These are phyloP conservation scores for Lacanobia wlatinum DNA, from an alignment of 2,888 invertebrate genomes.

Conservation along the genomic window DNA sequence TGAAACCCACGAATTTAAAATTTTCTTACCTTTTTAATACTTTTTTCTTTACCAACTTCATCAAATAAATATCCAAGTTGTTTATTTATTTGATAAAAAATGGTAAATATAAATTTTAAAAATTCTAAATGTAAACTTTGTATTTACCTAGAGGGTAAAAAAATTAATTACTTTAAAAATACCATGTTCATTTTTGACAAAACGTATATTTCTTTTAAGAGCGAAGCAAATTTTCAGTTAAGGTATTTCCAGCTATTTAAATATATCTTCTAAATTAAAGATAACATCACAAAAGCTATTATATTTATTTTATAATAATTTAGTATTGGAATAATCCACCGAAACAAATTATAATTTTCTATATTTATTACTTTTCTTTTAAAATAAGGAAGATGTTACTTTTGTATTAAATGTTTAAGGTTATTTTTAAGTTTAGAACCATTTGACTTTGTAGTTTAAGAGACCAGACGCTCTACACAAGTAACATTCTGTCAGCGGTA, in stretches of 20 bases:
- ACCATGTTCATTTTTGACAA: background rate
- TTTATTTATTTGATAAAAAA: background rate
- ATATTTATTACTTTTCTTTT: slow-evolving; percentile 54
- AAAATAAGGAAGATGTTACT: slow-evolving; percentile 36
- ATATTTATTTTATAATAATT: slow-evolving; percentile 25
- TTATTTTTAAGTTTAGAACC: slow-evolving; percentile 30
- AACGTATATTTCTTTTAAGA: background rate
- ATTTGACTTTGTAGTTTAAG: slow-evolving; percentile 33
- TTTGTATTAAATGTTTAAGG: slow-evolving; percentile 29
- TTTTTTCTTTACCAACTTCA: background rate
- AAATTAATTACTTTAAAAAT: background rate
- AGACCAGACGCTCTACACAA: background rate
- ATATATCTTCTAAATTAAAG: background rate
- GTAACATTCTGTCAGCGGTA: background rate
- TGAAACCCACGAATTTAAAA: too few species aligned
- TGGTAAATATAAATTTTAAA: background rate
- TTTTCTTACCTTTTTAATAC: too few species aligned
- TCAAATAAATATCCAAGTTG: background rate
- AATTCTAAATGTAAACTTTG: background rate
- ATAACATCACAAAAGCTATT: slow-evolving; percentile 44
- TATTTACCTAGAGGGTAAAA: background rate
- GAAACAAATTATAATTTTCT: slow-evolving; percentile 46
- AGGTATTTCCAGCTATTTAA: background rate
- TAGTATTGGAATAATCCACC: slow-evolving; percentile 60
- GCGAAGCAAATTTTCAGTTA: background rate